These are phyloP conservation scores for Paramisgurnus dabryanus DNA, from an alignment of 2,113 vertebrate species.

Conservation along the genomic window DNA sequence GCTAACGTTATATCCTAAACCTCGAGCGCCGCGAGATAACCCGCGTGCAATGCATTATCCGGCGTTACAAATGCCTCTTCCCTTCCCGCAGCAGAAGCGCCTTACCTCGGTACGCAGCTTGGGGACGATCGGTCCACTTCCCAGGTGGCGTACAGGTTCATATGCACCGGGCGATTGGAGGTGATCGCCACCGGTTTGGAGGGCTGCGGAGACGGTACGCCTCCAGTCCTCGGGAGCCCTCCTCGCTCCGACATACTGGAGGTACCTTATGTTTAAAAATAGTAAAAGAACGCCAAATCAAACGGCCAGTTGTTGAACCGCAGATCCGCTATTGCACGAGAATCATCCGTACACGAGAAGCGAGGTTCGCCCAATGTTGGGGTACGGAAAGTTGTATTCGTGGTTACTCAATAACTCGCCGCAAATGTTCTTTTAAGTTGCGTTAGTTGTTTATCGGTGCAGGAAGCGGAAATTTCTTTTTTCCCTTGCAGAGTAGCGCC, in stretches of 20 bases:
- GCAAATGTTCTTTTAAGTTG: constrained; percentile 41
- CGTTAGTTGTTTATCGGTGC: constrained; percentile 58
- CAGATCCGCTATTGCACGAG: constrained; percentile 10
- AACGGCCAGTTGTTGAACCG: constrained; percentile 21
- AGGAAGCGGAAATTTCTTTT: constrained; percentile 77
- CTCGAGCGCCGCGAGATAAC: background rate
- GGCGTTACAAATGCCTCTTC: background rate
- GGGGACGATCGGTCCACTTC: constrained; percentile 89
- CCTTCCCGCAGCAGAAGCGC: background rate
- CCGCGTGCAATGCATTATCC: background rate
- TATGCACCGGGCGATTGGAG: constrained; percentile 84
- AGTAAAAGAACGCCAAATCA: constrained; percentile 37
- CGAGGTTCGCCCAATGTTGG: background rate
- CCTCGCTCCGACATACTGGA: constrained; percentile 77
- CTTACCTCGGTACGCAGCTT: constrained; percentile 89
- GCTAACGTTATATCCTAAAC: background rate
- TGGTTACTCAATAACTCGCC: background rate
- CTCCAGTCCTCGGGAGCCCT: constrained; percentile 75
- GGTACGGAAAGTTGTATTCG: background rate
- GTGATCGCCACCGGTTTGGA: constrained; percentile 78
- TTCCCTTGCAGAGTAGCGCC: constrained; percentile 49
- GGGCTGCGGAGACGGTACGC: constrained; percentile 76
- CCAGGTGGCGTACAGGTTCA: constrained; percentile 93
- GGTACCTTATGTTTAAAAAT: constrained; percentile 43
- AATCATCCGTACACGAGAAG: constrained; percentile 19